A percentile compares a stretch with the other conserved stretches of the same genome.
phyloP scores from a whole-genome alignment of 2,888 invertebrate species.

The Cephalotes varians region DNA sequence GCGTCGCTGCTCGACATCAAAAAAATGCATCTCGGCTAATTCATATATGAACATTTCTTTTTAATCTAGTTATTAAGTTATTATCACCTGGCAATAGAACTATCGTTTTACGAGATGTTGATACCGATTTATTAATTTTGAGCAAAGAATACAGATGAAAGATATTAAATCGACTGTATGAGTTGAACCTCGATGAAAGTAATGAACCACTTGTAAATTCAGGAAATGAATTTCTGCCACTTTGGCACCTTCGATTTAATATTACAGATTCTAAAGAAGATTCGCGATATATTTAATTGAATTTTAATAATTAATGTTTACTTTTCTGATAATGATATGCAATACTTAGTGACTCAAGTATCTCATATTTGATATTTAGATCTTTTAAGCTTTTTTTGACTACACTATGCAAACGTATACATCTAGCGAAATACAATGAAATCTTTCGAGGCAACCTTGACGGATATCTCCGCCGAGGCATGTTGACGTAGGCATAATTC shows the following conservation, averaged over 20 bases:
- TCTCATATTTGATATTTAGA: neutral
- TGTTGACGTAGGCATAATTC: conserved; percentile 37
- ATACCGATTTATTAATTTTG: neutral
- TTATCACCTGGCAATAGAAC: neutral
- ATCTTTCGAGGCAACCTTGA: conserved; percentile 17
- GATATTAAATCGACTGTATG: neutral
- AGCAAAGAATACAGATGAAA: neutral
- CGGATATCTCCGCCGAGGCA: conserved; percentile 3
- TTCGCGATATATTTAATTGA: neutral
- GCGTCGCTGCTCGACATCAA: conserved; percentile 13
- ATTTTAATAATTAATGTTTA: neutral
- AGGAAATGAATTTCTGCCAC: neutral
- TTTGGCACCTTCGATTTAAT: neutral
- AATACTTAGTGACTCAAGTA: neutral
- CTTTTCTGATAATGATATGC: neutral
- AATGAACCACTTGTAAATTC: neutral
- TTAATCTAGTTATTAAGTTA: neutral
- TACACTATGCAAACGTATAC: neutral
- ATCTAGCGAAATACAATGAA: neutral
- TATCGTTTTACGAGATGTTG: neutral
- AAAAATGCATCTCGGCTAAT: conserved; percentile 56
- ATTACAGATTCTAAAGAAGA: neutral
- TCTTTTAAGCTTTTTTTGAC: neutral
- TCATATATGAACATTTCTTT: neutral
- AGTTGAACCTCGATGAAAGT: neutral